Evolutionary conservation across 1,140 invertebrate species (phyloP), one percentile per base, ranked within the genome.

Genomic region (Galendromus occidentalis): DNA sequence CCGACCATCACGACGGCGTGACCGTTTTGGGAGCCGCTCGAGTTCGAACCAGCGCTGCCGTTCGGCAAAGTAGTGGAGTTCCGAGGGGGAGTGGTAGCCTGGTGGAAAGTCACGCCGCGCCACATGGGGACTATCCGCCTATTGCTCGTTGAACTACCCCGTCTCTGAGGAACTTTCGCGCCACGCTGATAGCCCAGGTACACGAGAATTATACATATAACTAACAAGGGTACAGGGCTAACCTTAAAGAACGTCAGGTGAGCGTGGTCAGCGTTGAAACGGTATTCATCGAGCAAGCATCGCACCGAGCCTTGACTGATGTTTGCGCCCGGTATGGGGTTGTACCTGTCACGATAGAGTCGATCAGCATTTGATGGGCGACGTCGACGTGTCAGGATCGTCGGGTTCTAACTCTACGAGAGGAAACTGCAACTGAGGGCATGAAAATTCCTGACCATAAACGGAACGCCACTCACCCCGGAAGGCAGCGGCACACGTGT

Each of bases 181-280:
- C 51, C 51, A 59, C 51, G 51, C 51, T 59, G 51, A 59, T 59
- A 59, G 51, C 51, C 51, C 51, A 59, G 22, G 51, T 59, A 59
- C 51, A 22, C 51, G 51, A 59, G 51, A 59, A 59, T 59, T 59
- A 59, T 59, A 59, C 51, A 59, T 59, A 59, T 59, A 59, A 59
- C 51, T 59, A 59, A 59, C 51, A 59, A 22, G 25, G 51, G 51
- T 59, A 59, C 51, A 22, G 51, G 51, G 51, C 51, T 59, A 59
- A 59, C 51, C 51, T 59, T 59, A 9, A 59, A 59, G 33, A 59
- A 59, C 22, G 51, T 59, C 33, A 59, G 51, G 51, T 59, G 25
- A 59, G 51, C 51, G 51, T 59, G 51, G 51, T 59, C 51, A 33
- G 25, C 51, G 22, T 25, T 59, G 12, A 59, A 33, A 33, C 25